phyloP scores from a whole-genome alignment of 2,888 invertebrate genomes.

The Epistrophe grossulariae region DNA sequence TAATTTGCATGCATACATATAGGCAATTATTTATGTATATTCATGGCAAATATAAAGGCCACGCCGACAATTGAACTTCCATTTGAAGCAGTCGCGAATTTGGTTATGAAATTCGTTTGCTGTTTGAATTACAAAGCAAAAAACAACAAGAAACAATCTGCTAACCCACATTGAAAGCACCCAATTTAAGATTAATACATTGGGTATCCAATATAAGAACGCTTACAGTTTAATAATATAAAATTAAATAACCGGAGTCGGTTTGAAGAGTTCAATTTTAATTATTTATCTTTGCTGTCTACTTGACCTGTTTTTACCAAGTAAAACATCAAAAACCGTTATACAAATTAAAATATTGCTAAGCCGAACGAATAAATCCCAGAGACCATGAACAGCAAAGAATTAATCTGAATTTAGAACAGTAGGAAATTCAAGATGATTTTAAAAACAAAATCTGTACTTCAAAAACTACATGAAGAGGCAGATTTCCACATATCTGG shows the following conservation, averaged over 20 bases:
- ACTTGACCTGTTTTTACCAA: background rate
- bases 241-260: background rate
- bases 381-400: no score
- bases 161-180: background rate
- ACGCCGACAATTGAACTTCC: constrained; percentile 1
- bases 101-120: background rate
- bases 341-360: no score
- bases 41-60: constrained; percentile 15
- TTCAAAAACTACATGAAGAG: no score
- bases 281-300: background rate
- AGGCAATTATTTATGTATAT: constrained; percentile 9
- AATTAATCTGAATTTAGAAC: no score
- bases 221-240: no score
- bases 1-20: background rate
- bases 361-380: no score
- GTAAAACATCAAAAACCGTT: no score
- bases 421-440: no score
- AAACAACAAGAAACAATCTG: background rate
- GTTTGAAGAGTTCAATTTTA: background rate
- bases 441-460: no score
- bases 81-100: background rate
- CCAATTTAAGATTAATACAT: background rate
- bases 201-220: background rate
- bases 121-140: background rate
- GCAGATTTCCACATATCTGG: no score